Base-by-base conservation (phyloP, 2,113 vertebrate species). In the Cephalophus harveyi region DNA sequence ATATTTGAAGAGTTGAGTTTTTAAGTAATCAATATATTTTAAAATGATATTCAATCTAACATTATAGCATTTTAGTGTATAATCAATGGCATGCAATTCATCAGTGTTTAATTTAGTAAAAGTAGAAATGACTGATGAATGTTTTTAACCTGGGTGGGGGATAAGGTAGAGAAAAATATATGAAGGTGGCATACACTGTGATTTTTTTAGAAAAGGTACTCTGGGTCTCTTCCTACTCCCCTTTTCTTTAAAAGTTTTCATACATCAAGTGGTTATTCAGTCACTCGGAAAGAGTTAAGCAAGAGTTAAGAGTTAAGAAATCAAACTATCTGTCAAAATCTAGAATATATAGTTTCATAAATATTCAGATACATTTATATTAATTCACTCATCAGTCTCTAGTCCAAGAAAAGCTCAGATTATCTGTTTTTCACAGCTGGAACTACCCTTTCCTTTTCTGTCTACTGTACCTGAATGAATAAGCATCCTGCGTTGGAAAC, bases 391-490 rank as follows among this genome's bases (percentile, higher is more conserved):
- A 88, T 40, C 83, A 86, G 59, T 17, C 36, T 11, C 33, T 40
- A 33, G 33, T 40, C 7, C 16, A 82, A 33, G 40, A 91, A 88
- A 23, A 91, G 7, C 16, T 54, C 21, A 6, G n/a, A 94, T 60
- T 91, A 92, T 67, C 90, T 78, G 2, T 30, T 83, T 95, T 76
- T 76, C 79, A 82, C 50, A 94, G 55, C 93, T 19, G 10, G 21
- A 87, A 89, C 9, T 48, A 55, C 84, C 28, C 60, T 97, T 95
- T 71, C 78, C 74, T 71, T 67, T 95, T 50, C 92, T 95, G 87
- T 19, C 2, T 64, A 52, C 30, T 60, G 9, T 60, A 92, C 55
- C 36, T 95, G 71, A 91, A 81, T 91, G 78, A 93, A 85, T 91
- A 94, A 92, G n/a, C 55, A 57, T 67, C 74, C 30, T 86, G 6